These are phyloP conservation scores for Aphidius gifuensis DNA, from an alignment of 1,140 invertebrate species.

Conservation along the genomic window DNA sequence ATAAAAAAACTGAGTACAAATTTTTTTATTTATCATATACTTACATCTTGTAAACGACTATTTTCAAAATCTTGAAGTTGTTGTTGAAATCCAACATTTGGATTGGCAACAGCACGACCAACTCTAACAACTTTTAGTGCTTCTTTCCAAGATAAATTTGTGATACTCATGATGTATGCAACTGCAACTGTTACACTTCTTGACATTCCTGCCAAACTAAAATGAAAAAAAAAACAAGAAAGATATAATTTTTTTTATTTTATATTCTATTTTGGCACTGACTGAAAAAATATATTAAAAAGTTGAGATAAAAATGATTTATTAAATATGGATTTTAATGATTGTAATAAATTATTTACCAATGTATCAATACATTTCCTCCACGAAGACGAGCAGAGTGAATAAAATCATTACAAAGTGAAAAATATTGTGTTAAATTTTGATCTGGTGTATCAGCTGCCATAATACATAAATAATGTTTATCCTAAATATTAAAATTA, in stretches of 20 bases:
- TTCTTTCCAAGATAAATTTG: conserved; percentile 87
- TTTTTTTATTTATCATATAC: too few relatives aligned
- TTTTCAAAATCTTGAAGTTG: conserved; percentile 91
- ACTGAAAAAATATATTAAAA: too few relatives aligned
- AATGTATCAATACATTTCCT: conserved; percentile 92
- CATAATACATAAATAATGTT: conserved; percentile 90
- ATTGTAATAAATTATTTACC: conserved; percentile 57
- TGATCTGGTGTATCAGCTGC: conserved; percentile 91
- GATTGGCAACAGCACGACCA: conserved; percentile 87
- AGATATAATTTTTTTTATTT: neutral
- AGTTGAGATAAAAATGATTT: too few relatives aligned
- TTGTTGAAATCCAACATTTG: conserved; percentile 91
- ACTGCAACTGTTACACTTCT: conserved; percentile 92
- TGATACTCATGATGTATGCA: conserved; percentile 93
- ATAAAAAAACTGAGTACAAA: too few relatives aligned
- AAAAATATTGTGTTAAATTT: conserved; percentile 90
- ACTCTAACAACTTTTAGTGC: conserved; percentile 88
- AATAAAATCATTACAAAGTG: conserved; percentile 93
- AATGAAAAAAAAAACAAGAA: conserved; percentile 1
- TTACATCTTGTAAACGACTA: conserved; percentile 75
- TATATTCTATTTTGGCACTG: too few relatives aligned
- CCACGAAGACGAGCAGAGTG: conserved; percentile 83
- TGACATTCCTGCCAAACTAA: conserved; percentile 91
- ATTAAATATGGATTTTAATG: too few relatives aligned
- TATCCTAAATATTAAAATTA: conserved; percentile 69